phyloP scores from a whole-genome alignment of 2,888 invertebrate genomes.

The Teleogryllus oceanicus region DNA sequence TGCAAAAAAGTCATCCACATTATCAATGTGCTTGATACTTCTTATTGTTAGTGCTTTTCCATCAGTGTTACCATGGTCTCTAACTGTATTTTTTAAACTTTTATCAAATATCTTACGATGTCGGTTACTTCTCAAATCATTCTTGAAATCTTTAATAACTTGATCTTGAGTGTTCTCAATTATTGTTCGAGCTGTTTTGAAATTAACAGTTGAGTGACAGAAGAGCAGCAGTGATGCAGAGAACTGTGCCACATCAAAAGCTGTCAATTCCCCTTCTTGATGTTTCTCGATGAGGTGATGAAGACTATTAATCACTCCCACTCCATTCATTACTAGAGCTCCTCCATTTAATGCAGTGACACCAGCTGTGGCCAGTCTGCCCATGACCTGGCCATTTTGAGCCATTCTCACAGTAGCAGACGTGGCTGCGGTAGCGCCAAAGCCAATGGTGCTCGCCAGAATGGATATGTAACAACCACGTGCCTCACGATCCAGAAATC shows the following conservation, averaged over 20 bases:
- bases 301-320: slow-evolving; percentile 26
- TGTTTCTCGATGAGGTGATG: slow-evolving; percentile 25
- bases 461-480: slow-evolving; percentile 27
- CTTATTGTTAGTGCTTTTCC: not conserved
- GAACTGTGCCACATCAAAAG: slow-evolving; percentile 32
- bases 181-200: slow-evolving; percentile 29
- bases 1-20: slow-evolving; percentile 28
- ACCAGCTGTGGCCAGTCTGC: not conserved
- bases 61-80: slow-evolving; percentile 5
- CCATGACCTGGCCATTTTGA: slow-evolving; percentile 26
- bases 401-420: slow-evolving; percentile 21
- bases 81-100: slow-evolving; percentile 21
- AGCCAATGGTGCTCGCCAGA: slow-evolving; percentile 26
- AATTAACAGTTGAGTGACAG: slow-evolving; percentile 29
- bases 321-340: slow-evolving; percentile 28
- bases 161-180: slow-evolving; percentile 26
- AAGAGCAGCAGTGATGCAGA: slow-evolving; percentile 32
- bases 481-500: slow-evolving; percentile 25
- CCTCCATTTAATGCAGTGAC: slow-evolving; percentile 25
- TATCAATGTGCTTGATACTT: slow-evolving; percentile 23
- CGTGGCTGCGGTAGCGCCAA: slow-evolving; percentile 28
- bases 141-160: slow-evolving; percentile 19
- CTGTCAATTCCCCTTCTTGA: slow-evolving; percentile 22
- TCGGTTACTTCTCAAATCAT: slow-evolving; percentile 24
- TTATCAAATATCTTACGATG: slow-evolving; percentile 20